Evolutionary conservation across 2,113 vertebrate genomes (phyloP), one percentile per base, ranked within the genome.

Genomic region (Piprites chloris): DNA sequence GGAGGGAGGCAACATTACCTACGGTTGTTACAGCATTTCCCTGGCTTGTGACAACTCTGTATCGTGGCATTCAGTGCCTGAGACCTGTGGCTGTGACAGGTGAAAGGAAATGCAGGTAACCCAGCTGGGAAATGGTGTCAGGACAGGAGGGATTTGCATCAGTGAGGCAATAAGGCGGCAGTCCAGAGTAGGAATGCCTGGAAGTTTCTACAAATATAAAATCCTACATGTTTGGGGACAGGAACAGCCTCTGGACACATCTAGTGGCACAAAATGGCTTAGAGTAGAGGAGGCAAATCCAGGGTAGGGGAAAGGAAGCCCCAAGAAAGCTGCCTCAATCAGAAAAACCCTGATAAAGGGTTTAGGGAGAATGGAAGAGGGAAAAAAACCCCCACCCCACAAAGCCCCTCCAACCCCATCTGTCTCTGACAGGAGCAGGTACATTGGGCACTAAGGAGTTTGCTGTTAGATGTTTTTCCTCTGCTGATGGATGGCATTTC

Each of bases 401-500:
- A 63, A 37, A 86, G 41, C 92, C 39, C 39, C 20, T 33, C 8
- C 20, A 53, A 74, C 42, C 47, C 71, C 82, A 93, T 96, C 89
- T 14, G 7, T 98, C 97, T 98, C 91, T 97, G 96, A 93, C 97
- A 96, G 3, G 17, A 89, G 15, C 49, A 69, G 28, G 84, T 87
- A 63, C 55, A 7, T 11, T 30, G 86, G 69, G 80, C 87, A 22
- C 96, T 95, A 46, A 96, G 96, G 80, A 96, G 87, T 94, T 83
- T 81, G 92, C 94, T 72, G 32, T 75, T 74, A 66, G 92, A 62
- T 47, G 9, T 55, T 94, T 96, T 89, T 69, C 95, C 86, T 87
- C 62, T 41, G 9, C 87, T 97, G 97, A 98, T 95, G 61, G 97
- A 98, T 98, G 93, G 79, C 68, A 11, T 95, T 97, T 97, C 94